These are phyloP conservation scores for Entelurus aequoreus DNA, from an alignment of 2,113 vertebrate genomes.

Conservation along the genomic window DNA sequence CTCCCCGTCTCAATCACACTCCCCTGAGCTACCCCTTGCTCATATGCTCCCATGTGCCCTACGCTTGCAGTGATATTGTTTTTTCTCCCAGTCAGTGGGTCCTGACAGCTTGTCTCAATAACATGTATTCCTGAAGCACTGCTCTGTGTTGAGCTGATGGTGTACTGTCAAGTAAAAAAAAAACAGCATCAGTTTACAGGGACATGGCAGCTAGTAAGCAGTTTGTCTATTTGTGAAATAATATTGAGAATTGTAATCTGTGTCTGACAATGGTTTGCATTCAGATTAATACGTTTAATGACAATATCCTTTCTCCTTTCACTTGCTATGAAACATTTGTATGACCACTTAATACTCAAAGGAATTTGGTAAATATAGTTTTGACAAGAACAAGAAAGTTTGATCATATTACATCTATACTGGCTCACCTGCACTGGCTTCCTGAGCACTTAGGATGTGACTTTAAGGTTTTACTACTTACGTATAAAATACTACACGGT, in stretches of 20 bases:
- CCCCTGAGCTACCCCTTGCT: conserved; percentile 36
- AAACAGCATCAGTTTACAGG: neutral
- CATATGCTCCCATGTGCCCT: conserved; percentile 22
- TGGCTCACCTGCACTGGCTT: too few relatives aligned
- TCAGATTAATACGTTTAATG: too few relatives aligned
- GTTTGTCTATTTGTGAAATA: neutral
- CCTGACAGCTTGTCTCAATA: conserved; percentile 64
- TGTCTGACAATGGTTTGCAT: too few relatives aligned
- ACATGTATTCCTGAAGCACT: conserved; percentile 50
- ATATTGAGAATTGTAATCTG: neutral
- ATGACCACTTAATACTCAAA: too few relatives aligned
- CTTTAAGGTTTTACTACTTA: too few relatives aligned
- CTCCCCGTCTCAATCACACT: conserved; percentile 34
- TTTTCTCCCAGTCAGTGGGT: conserved; percentile 41
- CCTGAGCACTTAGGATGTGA: too few relatives aligned
- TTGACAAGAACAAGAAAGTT: too few relatives aligned
- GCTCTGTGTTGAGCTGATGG: conserved; percentile 35
- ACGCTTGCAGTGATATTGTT: conserved; percentile 51
- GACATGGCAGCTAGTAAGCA: neutral
- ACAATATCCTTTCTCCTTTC: too few relatives aligned
- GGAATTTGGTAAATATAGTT: too few relatives aligned
- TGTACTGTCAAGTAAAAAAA: conserved; percentile 36
- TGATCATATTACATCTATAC: too few relatives aligned
- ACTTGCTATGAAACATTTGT: too few relatives aligned
- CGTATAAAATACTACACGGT: too few relatives aligned